These are phyloP conservation scores for Acomys russatus DNA, from an alignment of 2,797 vertebrate species.

Conservation along the genomic window DNA sequence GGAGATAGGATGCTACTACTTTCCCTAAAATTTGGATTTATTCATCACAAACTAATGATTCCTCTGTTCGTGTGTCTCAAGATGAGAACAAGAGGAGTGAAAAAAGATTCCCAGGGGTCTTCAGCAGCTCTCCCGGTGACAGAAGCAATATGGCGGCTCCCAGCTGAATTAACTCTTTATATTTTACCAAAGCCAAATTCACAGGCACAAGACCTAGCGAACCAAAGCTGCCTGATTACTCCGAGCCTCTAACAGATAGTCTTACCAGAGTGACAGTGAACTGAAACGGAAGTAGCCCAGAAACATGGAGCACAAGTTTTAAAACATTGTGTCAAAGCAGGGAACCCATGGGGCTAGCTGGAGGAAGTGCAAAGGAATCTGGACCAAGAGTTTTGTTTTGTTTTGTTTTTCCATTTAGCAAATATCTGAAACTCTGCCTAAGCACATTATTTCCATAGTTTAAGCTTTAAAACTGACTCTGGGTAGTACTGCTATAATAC, in stretches of 20 bases:
- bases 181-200: not conserved
- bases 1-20: not conserved
- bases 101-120: not conserved
- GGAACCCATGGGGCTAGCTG: not conserved
- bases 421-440: slow-evolving; percentile 28
- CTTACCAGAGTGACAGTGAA: not conserved
- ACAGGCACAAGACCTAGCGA: not conserved
- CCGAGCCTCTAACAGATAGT: not conserved
- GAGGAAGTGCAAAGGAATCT: not conserved
- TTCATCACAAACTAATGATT: not conserved
- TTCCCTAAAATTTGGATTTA: slow-evolving; percentile 4
- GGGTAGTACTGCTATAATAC: not conserved
- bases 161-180: slow-evolving; percentile 15
- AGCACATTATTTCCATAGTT: not conserved
- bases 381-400: not conserved
- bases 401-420: not conserved
- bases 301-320: not conserved
- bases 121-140: not conserved
- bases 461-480: slow-evolving; percentile 15
- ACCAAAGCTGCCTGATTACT: not conserved
- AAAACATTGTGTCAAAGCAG: not conserved
- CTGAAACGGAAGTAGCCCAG: not conserved
- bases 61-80: not conserved
- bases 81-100: not conserved
- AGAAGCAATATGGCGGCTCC: not conserved